A percentile compares a stretch with the other conserved stretches of the same genome.
Conservation (phyloP, 2,797 vertebrate genomes). For the Vultur gryphus region DNA sequence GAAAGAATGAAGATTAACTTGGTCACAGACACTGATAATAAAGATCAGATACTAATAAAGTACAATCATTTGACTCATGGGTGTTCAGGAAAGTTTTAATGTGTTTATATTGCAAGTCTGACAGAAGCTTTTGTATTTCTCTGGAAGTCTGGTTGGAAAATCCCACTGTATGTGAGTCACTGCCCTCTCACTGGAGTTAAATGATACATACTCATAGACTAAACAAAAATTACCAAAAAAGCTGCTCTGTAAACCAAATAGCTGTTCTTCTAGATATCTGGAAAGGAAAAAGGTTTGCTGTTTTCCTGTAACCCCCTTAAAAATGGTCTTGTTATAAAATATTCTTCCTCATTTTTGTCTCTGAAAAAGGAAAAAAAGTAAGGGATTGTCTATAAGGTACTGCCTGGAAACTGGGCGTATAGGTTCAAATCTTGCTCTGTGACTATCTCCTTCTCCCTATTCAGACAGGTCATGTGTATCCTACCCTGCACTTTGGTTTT, state of each 20-base stretch:
- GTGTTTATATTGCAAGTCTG: not conserved
- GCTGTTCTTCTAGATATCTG: not conserved
- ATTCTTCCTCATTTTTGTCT: not conserved
- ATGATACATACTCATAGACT: not conserved
- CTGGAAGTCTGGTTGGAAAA: not conserved
- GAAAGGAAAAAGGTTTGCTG: fast-evolving
- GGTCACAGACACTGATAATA: not conserved
- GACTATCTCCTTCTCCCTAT: not conserved
- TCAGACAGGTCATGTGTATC: not conserved
- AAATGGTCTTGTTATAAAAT: not conserved
- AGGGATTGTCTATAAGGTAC: not conserved
- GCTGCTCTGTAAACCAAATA: not conserved
- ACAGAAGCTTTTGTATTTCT: not conserved
- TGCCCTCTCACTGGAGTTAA: not conserved
- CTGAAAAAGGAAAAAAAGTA: not conserved
- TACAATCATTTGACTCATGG: not conserved
- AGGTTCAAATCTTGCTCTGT: not conserved
- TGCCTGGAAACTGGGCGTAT: not conserved
- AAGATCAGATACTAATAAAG: not conserved
- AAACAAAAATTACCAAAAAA: not conserved
- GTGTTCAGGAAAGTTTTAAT: not conserved
- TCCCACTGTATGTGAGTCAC: not conserved
- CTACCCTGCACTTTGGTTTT: not conserved
- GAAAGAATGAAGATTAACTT: not conserved
- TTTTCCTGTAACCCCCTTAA: not conserved